phyloP scores from a whole-genome alignment of 2,888 invertebrate genomes.

The Megastigmus dorsalis region DNA sequence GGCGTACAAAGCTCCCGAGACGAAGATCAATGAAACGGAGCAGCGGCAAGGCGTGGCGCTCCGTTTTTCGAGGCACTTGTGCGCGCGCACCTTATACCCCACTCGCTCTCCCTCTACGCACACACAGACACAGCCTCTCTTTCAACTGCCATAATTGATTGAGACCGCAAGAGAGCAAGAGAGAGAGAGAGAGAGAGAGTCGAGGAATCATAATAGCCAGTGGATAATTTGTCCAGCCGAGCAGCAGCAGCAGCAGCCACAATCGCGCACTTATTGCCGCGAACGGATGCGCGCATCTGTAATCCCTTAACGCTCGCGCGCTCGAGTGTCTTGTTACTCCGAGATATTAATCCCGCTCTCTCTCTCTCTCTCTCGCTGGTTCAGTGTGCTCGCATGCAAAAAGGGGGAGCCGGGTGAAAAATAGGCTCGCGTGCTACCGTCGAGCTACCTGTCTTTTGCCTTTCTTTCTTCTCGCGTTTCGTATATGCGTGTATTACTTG shows the following conservation, averaged over 20 bases:
- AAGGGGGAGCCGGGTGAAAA: conserved; percentile 71
- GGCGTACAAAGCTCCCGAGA: too few species aligned
- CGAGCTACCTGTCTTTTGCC: conserved; percentile 49
- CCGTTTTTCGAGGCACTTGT: conserved; percentile 43
- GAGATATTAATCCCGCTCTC: conserved; percentile 73
- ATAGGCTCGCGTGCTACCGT: conserved; percentile 61
- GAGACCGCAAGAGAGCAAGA: too few species aligned
- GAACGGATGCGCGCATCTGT: conserved; percentile 72
- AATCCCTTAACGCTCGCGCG: conserved; percentile 64
- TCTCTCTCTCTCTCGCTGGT: too few species aligned
- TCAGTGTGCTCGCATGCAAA: too few species aligned
- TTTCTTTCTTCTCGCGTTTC: too few species aligned
- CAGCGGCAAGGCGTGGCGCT: conserved; percentile 61
- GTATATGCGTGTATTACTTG: too few species aligned
- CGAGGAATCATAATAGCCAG: too few species aligned
- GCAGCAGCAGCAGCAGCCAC: conserved; percentile 58
- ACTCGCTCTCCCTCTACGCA: conserved; percentile 12
- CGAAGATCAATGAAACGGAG: conserved; percentile 71
- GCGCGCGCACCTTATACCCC: conserved; percentile 54
- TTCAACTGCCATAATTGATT: conserved; percentile 68
- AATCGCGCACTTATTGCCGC: conserved; percentile 69
- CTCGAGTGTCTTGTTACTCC: conserved; percentile 72
- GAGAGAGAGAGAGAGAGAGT: too few species aligned
- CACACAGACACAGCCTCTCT: neutral
- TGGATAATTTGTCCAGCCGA: conserved; percentile 72